A percentile compares a stretch with the other conserved stretches of the same genome.
These are phyloP conservation scores for Cepaea hortensis DNA, from an alignment of 2,888 invertebrate genomes.

Conservation along the genomic window DNA sequence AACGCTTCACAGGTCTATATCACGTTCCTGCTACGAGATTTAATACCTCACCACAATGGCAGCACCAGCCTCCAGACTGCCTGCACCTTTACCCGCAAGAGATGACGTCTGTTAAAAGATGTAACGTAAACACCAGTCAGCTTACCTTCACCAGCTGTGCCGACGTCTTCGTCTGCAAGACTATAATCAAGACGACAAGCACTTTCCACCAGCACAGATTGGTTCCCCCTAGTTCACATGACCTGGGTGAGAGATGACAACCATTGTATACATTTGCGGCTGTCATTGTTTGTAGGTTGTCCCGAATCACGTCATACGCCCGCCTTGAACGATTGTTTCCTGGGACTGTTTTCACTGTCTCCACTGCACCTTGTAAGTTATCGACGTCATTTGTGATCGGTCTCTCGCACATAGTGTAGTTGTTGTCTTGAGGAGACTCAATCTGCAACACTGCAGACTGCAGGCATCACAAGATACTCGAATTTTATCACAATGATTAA, in stretches of 20 bases:
- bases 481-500: neutral
- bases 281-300: neutral
- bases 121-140: too few relatives aligned
- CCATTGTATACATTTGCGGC: neutral
- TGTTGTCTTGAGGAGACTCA: too few relatives aligned
- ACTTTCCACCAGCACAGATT: slow-evolving; percentile 17
- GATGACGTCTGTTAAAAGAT: neutral
- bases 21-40: neutral
- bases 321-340: neutral
- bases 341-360: neutral
- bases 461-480: too few relatives aligned
- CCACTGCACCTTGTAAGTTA: too few relatives aligned
- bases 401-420: too few relatives aligned
- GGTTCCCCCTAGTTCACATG: neutral
- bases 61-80: neutral
- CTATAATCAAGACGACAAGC: neutral
- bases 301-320: neutral
- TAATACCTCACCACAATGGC: too few relatives aligned
- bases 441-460: too few relatives aligned
- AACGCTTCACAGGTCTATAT: too few relatives aligned
- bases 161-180: slow-evolving; percentile 10
- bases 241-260: neutral
- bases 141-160: slow-evolving; percentile 39
- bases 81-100: neutral
- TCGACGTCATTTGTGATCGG: too few relatives aligned